Percentiles rank a stretch among this genome's conserved stretches.
Conservation (phyloP, 1,140 invertebrate genomes). For the Cotesia glomerata region DNA sequence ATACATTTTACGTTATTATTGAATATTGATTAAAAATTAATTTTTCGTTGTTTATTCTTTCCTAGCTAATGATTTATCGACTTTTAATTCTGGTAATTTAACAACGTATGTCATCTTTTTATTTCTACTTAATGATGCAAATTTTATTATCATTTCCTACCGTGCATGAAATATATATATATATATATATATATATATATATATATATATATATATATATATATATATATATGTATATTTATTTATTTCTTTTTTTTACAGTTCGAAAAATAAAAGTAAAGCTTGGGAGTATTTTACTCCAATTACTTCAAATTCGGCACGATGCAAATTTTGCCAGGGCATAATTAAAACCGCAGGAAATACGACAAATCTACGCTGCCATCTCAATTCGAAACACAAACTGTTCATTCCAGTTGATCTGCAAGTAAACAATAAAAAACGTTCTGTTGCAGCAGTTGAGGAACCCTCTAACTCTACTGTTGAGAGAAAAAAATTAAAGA, state of each 20-base stretch:
- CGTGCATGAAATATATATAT: not conserved
- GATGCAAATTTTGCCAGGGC: not conserved
- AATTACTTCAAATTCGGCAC: not conserved
- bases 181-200: not conserved
- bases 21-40: too few relatives aligned
- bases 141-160: too few relatives aligned
- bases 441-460: not conserved
- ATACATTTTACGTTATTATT: too few relatives aligned
- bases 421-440: not conserved
- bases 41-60: too few relatives aligned
- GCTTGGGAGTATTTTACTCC: not conserved
- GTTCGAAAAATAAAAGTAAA: conserved; percentile 2
- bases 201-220: not conserved
- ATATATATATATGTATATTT: too few relatives aligned
- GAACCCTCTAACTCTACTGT: not conserved
- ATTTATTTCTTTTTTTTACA: not conserved
- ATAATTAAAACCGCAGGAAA: not conserved
- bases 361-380: not conserved
- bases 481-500: not conserved
- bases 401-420: conserved; percentile 4
- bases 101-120: too few relatives aligned
- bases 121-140: too few relatives aligned
- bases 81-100: too few relatives aligned
- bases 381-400: not conserved
- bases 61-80: too few relatives aligned